Conservation (phyloP, 2,797 vertebrate genomes). For the Nyctalus aviator region DNA sequence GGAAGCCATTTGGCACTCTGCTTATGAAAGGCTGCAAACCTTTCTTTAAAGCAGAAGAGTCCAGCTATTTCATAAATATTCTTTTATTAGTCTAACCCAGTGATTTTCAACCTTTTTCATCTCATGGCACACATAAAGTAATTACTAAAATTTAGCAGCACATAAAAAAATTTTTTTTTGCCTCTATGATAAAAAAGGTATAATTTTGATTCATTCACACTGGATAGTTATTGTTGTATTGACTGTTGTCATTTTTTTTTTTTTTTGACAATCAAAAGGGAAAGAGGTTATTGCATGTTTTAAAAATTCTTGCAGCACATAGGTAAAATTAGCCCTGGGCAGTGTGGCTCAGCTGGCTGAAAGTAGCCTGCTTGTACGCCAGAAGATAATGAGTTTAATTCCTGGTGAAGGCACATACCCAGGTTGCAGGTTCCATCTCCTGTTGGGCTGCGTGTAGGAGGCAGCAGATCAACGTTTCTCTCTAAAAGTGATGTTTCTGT, state of each 20-base stretch:
- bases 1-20: background rate
- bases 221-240: background rate
- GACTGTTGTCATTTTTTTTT: background rate
- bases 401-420: background rate
- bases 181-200: background rate
- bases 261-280: background rate
- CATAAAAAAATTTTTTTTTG: background rate
- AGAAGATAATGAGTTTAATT: background rate
- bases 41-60: slow-evolving; percentile 18
- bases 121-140: background rate
- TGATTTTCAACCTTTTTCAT: background rate
- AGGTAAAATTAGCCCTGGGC: background rate
- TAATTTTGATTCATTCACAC: background rate
- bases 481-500: background rate
- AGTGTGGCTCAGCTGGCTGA: background rate
- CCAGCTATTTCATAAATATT: background rate
- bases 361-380: background rate
- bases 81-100: background rate
- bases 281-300: background rate
- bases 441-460: background rate
- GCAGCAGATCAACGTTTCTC: background rate
- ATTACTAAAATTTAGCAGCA: background rate
- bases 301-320: background rate
- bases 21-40: background rate
- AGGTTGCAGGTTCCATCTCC: background rate